A percentile compares a stretch with the other conserved stretches of the same genome.
Evolutionary conservation across 2,888 invertebrate species (phyloP).

Genomic region (Diaperis boleti): DNA sequence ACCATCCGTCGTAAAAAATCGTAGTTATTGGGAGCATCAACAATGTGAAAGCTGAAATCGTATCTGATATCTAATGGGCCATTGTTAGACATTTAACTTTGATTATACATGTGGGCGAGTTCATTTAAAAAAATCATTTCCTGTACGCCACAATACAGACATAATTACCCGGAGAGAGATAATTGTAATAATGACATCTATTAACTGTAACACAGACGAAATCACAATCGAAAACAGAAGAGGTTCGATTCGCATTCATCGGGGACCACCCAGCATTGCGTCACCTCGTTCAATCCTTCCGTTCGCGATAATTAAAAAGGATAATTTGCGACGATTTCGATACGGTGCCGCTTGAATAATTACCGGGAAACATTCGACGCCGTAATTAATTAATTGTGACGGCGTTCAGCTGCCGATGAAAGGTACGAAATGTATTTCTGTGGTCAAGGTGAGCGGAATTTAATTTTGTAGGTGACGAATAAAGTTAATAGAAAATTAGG

Average conservation of each 20-base stretch:
- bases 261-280: constrained; percentile 33
- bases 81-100: constrained; percentile 67
- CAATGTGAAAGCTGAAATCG: constrained; percentile 62
- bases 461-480: constrained; percentile 14
- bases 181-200: constrained; percentile 67
- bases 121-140: constrained; percentile 67
- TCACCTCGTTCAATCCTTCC: constrained; percentile 24
- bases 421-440: constrained; percentile 24
- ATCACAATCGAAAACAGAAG: constrained; percentile 29
- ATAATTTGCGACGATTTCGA: constrained; percentile 17
- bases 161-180: constrained; percentile 67
- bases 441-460: constrained; percentile 27
- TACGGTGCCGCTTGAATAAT: constrained; percentile 17
- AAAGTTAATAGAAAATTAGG: constrained; percentile 12
- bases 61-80: constrained; percentile 65
- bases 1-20: constrained; percentile 22
- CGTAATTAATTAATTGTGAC: constrained; percentile 23
- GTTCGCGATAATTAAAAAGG: constrained; percentile 25
- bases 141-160: constrained; percentile 65
- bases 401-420: constrained; percentile 23
- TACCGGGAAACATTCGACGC: constrained; percentile 6
- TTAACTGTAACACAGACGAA: constrained; percentile 53
- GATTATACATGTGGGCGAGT: constrained; percentile 67
- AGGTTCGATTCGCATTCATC: constrained; percentile 15
- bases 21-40: constrained; percentile 58